Conservation (phyloP, 2,113 vertebrate species). For the Dinomys branickii region DNA sequence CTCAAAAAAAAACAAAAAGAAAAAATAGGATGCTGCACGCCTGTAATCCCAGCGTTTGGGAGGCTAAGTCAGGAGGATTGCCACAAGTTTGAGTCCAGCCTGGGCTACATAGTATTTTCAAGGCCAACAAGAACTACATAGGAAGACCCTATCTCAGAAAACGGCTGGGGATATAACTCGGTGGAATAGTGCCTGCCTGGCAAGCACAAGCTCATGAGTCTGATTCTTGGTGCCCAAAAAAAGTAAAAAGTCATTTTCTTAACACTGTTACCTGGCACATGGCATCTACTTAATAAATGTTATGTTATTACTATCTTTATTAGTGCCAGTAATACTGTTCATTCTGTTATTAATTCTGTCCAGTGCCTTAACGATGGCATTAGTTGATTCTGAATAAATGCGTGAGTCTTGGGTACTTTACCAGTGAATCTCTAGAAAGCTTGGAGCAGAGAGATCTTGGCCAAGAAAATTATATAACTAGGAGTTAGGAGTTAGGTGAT, state of each 20-base stretch:
- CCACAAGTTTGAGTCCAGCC: not conserved
- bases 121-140: not conserved
- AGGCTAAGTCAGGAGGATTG: not conserved
- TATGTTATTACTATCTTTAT: not conserved
- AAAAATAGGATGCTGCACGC: not conserved
- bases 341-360: not conserved
- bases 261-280: not conserved
- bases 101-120: not conserved
- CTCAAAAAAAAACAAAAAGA: not conserved
- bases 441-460: not conserved
- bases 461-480: conserved; percentile 35
- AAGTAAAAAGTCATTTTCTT: not conserved
- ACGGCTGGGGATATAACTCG: too few species aligned
- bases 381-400: conserved; percentile 5
- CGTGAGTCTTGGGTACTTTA: not conserved
- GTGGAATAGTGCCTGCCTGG: too few species aligned
- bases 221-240: too few species aligned
- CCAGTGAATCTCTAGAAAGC: not conserved
- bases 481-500: not conserved
- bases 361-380: not conserved
- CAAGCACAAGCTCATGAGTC: too few species aligned
- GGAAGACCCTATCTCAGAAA: not conserved
- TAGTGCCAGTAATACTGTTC: not conserved
- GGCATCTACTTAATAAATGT: not conserved
- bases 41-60: not conserved